phyloP scores from a whole-genome alignment of 1,140 invertebrate species.

The Grapholita molesta region DNA sequence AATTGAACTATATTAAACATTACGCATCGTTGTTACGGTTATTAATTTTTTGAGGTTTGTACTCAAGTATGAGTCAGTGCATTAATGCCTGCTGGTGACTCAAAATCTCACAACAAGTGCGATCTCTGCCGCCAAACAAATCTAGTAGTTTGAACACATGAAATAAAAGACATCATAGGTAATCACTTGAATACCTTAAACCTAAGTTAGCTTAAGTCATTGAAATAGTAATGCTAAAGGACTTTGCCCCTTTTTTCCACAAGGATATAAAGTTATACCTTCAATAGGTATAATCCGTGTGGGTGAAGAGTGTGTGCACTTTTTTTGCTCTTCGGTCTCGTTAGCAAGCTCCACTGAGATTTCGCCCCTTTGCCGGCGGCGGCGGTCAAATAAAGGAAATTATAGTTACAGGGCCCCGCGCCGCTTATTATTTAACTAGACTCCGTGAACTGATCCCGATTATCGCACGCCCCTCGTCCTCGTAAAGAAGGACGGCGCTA shows the following conservation, averaged over 20 bases:
- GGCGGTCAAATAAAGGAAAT: slow-evolving; percentile 70
- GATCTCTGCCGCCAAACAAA: neutral
- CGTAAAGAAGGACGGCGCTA: slow-evolving; percentile 34
- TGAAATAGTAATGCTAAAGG: neutral
- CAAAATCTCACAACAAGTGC: neutral
- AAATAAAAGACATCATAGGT: neutral
- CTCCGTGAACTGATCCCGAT: slow-evolving; percentile 56
- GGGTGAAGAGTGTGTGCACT: slow-evolving; percentile 48
- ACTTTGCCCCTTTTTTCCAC: neutral
- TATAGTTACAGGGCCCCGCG: slow-evolving; percentile 67
- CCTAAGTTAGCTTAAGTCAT: neutral
- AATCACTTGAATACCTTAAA: neutral
- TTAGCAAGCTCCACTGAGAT: slow-evolving; percentile 64
- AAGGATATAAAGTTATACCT: slow-evolving; percentile 34
- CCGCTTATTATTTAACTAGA: slow-evolving; percentile 76
- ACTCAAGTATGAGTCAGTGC: slow-evolving; percentile 16
- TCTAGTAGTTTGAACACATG: neutral
- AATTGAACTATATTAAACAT: neutral
- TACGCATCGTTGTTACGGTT: slow-evolving; percentile 9
- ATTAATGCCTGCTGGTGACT: neutral
- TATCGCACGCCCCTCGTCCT: slow-evolving; percentile 55
- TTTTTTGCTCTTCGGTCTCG: slow-evolving; percentile 54
- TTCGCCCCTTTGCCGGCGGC: slow-evolving; percentile 54
- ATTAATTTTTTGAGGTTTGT: slow-evolving; percentile 16
- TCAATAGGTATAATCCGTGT: slow-evolving; percentile 41